Base-by-base conservation (phyloP, 2,888 invertebrate species). In the Aelia acuminata region DNA sequence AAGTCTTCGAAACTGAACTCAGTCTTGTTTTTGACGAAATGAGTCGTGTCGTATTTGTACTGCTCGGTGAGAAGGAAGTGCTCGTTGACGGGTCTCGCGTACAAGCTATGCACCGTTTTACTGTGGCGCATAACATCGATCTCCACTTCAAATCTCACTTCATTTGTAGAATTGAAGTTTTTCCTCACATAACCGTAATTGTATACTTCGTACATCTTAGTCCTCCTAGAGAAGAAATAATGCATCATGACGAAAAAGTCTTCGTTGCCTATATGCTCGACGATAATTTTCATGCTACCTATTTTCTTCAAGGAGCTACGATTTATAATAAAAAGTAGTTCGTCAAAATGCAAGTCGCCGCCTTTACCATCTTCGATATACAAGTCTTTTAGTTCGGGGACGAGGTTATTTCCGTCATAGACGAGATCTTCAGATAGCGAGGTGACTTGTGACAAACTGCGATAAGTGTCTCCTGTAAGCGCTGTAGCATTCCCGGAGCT, bases 161-260 rank as follows among this genome's bases (percentile, higher is more conserved):
- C 85, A 11, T 85, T 53, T 13, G 85, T 85, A 22, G 53, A 50
- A 31, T 85, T 50, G 15, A 53, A 85, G 49, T 85, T 85, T 35
- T n/a, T 80, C 39, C 80, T 39, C 7, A 80, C 80, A 20, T 80
- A 80, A 3, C 80, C 80, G 43, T 80, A 80, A 43, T 80, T 80
- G 80, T 80, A 80, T 0, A 80, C n/a, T 80, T 80, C 80, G n/a
- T 3, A 80, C n/a, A 39, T n/a, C 43, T 43, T 80, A 47, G 43
- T 80, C 15, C 80, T n/a, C 13, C 80, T 47, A 0, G 80, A 80
- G 47, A 80, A 80, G 39, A 43, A 47, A n/a, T 43, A 43, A 43
- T 80, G 80, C 13, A n/a, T 1, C 43, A 80, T 43, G 13, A 80
- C 80, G n/a, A 80, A 80, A 10, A 43, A 80, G n/a, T 80, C 80